Evolutionary conservation across 2,888 invertebrate species (phyloP).

Genomic region (Cheilosia pagana): DNA sequence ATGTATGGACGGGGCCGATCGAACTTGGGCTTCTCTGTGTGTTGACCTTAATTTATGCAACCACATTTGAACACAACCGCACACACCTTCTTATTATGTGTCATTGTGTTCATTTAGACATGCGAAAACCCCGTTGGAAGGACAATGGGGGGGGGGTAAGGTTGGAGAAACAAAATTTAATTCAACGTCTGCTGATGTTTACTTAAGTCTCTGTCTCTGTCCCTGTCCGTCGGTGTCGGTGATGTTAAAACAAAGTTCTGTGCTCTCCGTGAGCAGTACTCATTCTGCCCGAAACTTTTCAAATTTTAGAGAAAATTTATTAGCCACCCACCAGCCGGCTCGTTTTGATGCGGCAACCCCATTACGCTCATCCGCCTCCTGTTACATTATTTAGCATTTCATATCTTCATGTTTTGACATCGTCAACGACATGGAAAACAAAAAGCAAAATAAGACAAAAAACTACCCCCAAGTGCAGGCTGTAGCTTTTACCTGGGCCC

Average conservation of each 20-base stretch:
- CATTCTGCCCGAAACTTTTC: constrained; percentile 54
- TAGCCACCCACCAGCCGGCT: constrained; percentile 36
- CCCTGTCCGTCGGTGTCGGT: constrained; percentile 29
- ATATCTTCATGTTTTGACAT: constrained; percentile 70
- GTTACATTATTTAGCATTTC: constrained; percentile 71
- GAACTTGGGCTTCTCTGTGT: constrained; percentile 10
- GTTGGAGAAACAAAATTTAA: constrained; percentile 61
- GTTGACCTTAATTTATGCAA: constrained; percentile 73
- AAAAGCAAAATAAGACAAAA: constrained; percentile 23
- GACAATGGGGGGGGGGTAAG: neutral
- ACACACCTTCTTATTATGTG: constrained; percentile 63
- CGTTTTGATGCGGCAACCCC: constrained; percentile 26
- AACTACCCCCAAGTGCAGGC: constrained; percentile 14
- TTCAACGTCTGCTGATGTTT: constrained; percentile 69
- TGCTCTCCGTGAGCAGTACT: neutral
- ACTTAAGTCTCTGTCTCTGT: constrained; percentile 69
- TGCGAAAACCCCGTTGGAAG: constrained; percentile 26
- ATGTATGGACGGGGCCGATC: neutral
- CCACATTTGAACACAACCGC: constrained; percentile 57
- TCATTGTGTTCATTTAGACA: constrained; percentile 67
- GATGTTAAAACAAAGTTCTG: constrained; percentile 32
- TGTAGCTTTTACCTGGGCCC: constrained; percentile 30
- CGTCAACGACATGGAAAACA: constrained; percentile 62
- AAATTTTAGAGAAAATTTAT: constrained; percentile 71
- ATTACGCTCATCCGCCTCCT: constrained; percentile 11